Percentiles rank a stretch among this genome's conserved stretches.
Conservation (phyloP, 1,140 invertebrate species). For the Drosophila suzukii region DNA sequence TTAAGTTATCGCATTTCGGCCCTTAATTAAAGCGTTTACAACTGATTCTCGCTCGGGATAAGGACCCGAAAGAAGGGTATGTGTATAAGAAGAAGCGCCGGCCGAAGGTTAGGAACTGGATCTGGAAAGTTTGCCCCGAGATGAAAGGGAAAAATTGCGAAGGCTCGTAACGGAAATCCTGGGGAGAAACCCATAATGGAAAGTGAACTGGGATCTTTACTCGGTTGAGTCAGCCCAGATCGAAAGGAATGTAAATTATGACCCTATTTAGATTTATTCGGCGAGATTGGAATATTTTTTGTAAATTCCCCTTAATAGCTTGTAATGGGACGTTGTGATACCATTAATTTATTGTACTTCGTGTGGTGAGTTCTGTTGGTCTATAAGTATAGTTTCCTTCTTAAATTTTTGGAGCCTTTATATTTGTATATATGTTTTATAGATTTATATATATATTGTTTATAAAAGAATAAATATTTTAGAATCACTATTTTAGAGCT, state of each 20-base stretch:
- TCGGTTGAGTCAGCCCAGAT: not conserved
- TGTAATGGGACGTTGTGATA: not conserved
- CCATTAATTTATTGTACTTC: not conserved
- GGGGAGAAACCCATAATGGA: slow-evolving; percentile 40
- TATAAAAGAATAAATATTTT: no score
- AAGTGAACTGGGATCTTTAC: slow-evolving; percentile 10
- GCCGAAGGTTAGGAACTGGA: slow-evolving; percentile 48
- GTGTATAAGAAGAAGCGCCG: slow-evolving; percentile 4
- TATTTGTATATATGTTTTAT: not conserved
- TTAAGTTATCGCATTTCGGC: slow-evolving; percentile 71
- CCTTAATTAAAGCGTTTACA: slow-evolving; percentile 78
- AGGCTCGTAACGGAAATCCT: slow-evolving; percentile 34
- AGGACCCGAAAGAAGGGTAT: slow-evolving; percentile 15
- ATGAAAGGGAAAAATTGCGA: slow-evolving; percentile 13
- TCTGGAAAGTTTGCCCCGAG: slow-evolving; percentile 34
- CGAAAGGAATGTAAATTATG: slow-evolving; percentile 6
- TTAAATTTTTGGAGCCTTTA: not conserved
- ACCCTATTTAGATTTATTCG: not conserved
- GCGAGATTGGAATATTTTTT: not conserved
- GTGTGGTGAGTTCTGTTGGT: no score
- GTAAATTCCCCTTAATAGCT: not conserved
- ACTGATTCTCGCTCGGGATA: slow-evolving; percentile 62
- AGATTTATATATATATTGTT: no score
- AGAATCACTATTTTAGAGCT: no score
- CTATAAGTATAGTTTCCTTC: no score